Conservation (phyloP, 1,140 invertebrate species). For the Magallana ariakensis region DNA sequence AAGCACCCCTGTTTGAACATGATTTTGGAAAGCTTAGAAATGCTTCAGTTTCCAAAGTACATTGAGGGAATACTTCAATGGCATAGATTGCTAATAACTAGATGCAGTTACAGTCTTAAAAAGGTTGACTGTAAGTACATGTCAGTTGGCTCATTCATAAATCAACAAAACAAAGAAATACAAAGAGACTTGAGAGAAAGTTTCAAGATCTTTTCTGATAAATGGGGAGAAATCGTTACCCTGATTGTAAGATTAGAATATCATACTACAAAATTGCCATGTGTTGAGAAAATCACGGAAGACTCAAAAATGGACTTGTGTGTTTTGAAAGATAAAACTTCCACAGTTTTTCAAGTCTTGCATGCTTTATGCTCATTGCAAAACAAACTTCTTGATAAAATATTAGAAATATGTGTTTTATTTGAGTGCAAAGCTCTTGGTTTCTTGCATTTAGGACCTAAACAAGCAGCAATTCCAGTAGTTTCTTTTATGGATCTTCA, state of each 20-base stretch:
- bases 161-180: slow-evolving; percentile 21
- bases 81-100: slow-evolving; percentile 38
- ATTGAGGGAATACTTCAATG: slow-evolving; percentile 47
- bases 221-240: slow-evolving; percentile 52
- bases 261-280: neutral
- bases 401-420: neutral
- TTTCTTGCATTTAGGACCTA: neutral
- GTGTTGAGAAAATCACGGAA: neutral
- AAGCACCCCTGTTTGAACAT: slow-evolving; percentile 29
- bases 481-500: neutral
- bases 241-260: neutral
- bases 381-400: neutral
- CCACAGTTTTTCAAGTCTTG: neutral
- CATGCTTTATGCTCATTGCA: neutral
- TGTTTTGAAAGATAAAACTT: neutral
- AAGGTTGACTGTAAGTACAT: slow-evolving; percentile 47
- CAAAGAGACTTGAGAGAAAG: slow-evolving; percentile 43
- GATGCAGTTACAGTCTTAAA: slow-evolving; percentile 55
- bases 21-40: slow-evolving; percentile 3
- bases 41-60: slow-evolving; percentile 41
- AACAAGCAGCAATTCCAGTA: neutral
- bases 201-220: slow-evolving; percentile 50
- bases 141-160: slow-evolving; percentile 50
- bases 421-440: neutral
- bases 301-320: neutral